Base-by-base conservation (phyloP, 2,113 vertebrate species). In the Sander vitreus region DNA sequence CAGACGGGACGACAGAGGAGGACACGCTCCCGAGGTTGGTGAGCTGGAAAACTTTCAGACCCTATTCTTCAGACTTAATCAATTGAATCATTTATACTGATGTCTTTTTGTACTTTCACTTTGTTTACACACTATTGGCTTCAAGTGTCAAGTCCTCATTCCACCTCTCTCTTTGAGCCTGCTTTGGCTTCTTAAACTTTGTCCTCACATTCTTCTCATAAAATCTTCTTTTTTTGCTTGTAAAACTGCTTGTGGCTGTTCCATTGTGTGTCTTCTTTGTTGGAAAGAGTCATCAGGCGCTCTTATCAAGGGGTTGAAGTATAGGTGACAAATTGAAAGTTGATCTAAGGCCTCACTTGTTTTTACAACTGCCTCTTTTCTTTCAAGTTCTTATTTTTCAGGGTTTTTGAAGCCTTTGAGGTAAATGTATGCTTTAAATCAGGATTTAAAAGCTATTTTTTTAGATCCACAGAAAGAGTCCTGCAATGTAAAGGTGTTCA, bases 251-350 rank as follows among this genome's bases (percentile, higher is more conserved):
- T 23, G 2, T 30, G 13, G 62, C 33, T 54, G 30, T 53, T 50
- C 11, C 16, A 15, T 30, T 1, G 3, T 39, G 50, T 2, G 4
- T 39, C 23, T 9, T 9, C 15, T 25, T 33, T 48, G 19, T 33
- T 18, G 7, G 9, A 33, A 13, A 55, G 1, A 27, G 19, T 1
- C 19, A 1, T 48, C 18, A 66, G 43, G 16, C 18, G 39, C 15
- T 48, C 51, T 62, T 30, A 47, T 50, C 33, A 50, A 8, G 18
- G 23, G 27, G 11, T 10, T 76, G 1, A 74, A 54, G 73, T 53
- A 0, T 0, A 50, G 5, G 30, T 27, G 50, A 64, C 62, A 88
- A 87, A 90, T 64, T 72, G 77, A 84, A 87, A 90, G 85, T 47
- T 10, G 8, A 45, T 58, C 7, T 15, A n/a, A 45, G 6, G 65